A percentile compares a stretch with the other conserved stretches of the same genome.
Conservation (phyloP, 1,140 invertebrate genomes). For the Helicoverpa zea region DNA sequence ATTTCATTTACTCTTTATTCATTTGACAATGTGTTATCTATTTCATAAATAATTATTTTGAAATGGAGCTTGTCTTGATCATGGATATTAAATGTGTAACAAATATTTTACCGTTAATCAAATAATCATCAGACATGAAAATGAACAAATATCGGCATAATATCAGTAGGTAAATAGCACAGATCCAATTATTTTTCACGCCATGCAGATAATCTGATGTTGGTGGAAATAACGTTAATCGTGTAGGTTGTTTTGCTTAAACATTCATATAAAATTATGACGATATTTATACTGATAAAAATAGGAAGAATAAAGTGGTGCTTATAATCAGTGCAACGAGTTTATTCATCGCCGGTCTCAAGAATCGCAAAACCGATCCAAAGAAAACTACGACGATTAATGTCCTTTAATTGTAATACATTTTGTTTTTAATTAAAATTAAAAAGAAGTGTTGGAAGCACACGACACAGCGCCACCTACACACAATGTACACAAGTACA, state of each 20-base stretch:
- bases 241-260: no score
- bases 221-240: no score
- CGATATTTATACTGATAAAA: neutral
- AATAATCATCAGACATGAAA: slow-evolving; percentile 2
- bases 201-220: no score
- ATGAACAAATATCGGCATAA: neutral
- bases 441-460: slow-evolving; percentile 61
- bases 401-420: slow-evolving; percentile 51
- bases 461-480: slow-evolving; percentile 67
- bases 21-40: neutral
- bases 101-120: neutral
- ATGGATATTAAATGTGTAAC: neutral
- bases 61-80: neutral
- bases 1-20: neutral
- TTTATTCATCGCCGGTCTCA: neutral
- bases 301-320: neutral
- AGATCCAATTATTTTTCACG: neutral
- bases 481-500: slow-evolving; percentile 67
- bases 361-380: neutral
- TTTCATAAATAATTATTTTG: neutral
- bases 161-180: no score
- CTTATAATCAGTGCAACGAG: neutral
- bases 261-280: neutral
- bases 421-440: slow-evolving; percentile 71
- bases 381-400: slow-evolving; percentile 40